A percentile compares a stretch with the other conserved stretches of the same genome.
phyloP scores from a whole-genome alignment of 2,888 invertebrate genomes.

The Microctonus hyperodae region DNA sequence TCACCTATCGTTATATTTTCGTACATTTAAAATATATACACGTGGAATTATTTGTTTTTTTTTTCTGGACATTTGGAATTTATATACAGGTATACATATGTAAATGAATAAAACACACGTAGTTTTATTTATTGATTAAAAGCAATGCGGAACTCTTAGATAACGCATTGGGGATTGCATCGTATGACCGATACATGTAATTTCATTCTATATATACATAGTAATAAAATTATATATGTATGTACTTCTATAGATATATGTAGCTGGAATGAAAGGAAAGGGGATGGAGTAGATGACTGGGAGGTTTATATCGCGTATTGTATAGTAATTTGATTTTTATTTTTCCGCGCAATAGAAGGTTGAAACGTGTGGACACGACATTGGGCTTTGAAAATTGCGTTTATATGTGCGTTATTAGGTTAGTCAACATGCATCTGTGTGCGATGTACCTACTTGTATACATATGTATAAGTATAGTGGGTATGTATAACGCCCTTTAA shows the following conservation, averaged over 20 bases:
- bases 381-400: conserved; percentile 52
- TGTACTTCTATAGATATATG: no score
- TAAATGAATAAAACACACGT: no score
- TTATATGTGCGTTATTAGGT: conserved; percentile 54
- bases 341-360: conserved; percentile 16
- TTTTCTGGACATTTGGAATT: no score
- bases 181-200: neutral
- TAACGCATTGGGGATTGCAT: neutral
- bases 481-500: no score
- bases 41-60: no score
- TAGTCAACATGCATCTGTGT: conserved; percentile 38
- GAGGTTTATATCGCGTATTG: neutral
- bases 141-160: neutral
- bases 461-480: conserved; percentile 4
- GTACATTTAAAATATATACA: no score
- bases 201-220: neutral
- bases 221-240: no score
- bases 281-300: neutral
- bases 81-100: no score
- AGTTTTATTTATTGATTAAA: no score
- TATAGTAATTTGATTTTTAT: conserved; percentile 23
- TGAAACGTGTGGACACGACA: conserved; percentile 44
- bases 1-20: neutral
- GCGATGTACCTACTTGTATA: conserved; percentile 13
- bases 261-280: neutral